Evolutionary conservation across 2,888 invertebrate species (phyloP), one percentile per base, ranked within the genome.

Genomic region (Zhengitettix transpicula): DNA sequence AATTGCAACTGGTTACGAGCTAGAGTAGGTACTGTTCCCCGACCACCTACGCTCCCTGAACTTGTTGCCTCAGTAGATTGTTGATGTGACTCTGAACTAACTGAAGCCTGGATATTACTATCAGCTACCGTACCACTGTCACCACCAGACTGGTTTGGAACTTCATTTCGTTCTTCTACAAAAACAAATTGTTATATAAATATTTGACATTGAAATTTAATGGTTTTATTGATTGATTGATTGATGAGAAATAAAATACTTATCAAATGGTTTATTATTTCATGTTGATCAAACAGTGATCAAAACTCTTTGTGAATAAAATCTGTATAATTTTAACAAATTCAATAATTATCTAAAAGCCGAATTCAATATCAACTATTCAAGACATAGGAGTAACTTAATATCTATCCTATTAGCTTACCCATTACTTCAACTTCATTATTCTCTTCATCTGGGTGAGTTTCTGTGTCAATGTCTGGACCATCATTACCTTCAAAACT

Each of bases 161-260:
- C 80, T 68, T 83, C 82, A 57, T 78, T 80, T 47, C 78, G 78
- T 66, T 83, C 87, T 71, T 82, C 83, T 69, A 62, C 69, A 54
- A 44, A 17, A n/a, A 28, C 3, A 28, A 28, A 28, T 28, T 28
- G 2, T 28, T 28, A 28, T 7, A 28, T 28, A 28, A 28, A 28
- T 28, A 28, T 28, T 28, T 28, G 28, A 5, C 28, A 28, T 7
- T 28, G 7, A 28, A 28, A 7, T 28, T 28, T 28, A 7, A 28
- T 28, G 3, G 7, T 5, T 28, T 28, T 28, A 28, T 28, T 28
- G 28, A 2, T 28, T 28, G 28, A 7, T 28, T 28, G 2, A 28
- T 2, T 28, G 3, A 28, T 28, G 7, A 5, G 28, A 28, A 28
- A 28, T 28, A 28, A 28, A 28, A 28, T 28, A 28, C 2, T 28